phyloP scores from a whole-genome alignment of 2,888 invertebrate species.

The Masnerella sp. region DNA sequence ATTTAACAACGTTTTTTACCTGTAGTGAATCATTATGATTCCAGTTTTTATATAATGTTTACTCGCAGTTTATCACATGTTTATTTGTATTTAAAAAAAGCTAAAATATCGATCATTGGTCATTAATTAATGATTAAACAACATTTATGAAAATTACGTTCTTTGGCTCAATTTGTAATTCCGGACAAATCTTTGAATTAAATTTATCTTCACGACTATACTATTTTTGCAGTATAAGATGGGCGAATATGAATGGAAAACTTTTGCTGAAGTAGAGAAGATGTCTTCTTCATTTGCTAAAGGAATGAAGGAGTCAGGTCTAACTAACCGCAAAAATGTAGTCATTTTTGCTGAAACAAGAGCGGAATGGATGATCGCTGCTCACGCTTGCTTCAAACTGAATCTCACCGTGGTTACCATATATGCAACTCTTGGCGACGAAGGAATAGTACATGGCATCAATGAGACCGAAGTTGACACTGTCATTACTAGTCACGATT shows the following conservation, averaged over 20 bases:
- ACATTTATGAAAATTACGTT: too few species aligned
- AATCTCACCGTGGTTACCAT: constrained; percentile 93
- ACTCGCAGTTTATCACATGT: too few species aligned
- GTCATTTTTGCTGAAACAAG: constrained; percentile 98
- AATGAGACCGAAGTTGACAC: constrained; percentile 97
- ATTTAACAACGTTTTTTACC: too few species aligned
- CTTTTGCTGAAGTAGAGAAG: constrained; percentile 87
- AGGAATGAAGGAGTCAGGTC: constrained; percentile 90
- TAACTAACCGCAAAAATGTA: constrained; percentile 85
- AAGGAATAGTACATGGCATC: constrained; percentile 97
- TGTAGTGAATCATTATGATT: too few species aligned
- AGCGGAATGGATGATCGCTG: constrained; percentile 98
- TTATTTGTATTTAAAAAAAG: too few species aligned
- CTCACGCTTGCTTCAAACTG: constrained; percentile 96
- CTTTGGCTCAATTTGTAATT: too few species aligned
- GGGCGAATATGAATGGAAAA: constrained; percentile 95
- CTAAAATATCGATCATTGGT: too few species aligned
- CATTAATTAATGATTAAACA: too few species aligned
- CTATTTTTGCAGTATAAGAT: constrained; percentile 85
- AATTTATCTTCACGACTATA: background rate
- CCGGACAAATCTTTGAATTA: background rate
- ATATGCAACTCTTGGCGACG: constrained; percentile 97
- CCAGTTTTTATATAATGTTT: too few species aligned
- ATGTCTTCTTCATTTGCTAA: constrained; percentile 88
- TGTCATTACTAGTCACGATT: constrained; percentile 94